These are phyloP conservation scores for Drosophila biarmipes DNA, from an alignment of 1,140 invertebrate genomes.

Conservation along the genomic window DNA sequence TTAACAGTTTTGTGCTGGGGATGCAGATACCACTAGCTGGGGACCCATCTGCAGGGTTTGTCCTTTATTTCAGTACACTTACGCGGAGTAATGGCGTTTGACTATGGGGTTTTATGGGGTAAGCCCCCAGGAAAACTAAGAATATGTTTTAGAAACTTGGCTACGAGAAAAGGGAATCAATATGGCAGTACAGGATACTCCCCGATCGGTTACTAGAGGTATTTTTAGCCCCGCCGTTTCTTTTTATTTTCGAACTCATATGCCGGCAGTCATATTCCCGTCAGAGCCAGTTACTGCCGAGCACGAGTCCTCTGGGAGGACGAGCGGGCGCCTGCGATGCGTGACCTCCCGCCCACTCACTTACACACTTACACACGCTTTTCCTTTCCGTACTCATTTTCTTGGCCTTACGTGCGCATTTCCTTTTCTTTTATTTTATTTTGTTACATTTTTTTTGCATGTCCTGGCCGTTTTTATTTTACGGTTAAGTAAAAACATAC, in stretches of 20 bases:
- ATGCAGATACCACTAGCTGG: slow-evolving; percentile 20
- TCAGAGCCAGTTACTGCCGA: slow-evolving; percentile 50
- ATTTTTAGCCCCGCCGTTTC: slow-evolving; percentile 5
- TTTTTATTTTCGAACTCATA: slow-evolving; percentile 19
- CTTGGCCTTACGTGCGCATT: slow-evolving; percentile 20
- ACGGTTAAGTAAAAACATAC: slow-evolving; percentile 67
- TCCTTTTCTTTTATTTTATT: slow-evolving; percentile 7
- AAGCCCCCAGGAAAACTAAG: slow-evolving; percentile 16
- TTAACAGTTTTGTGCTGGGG: slow-evolving; percentile 26
- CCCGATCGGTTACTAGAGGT: slow-evolving; percentile 14
- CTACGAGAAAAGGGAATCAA: background rate
- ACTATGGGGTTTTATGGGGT: slow-evolving; percentile 4
- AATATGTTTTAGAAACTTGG: background rate
- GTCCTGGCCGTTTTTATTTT: slow-evolving; percentile 54
- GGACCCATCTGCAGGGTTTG: slow-evolving; percentile 23
- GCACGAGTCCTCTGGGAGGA: slow-evolving; percentile 54
- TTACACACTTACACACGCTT: slow-evolving; percentile 8
- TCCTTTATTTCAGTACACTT: slow-evolving; percentile 58
- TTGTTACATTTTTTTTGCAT: slow-evolving; percentile 30
- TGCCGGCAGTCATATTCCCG: slow-evolving; percentile 33
- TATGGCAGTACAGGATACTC: slow-evolving; percentile 23
- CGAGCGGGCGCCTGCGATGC: slow-evolving; percentile 22
- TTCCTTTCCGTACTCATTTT: slow-evolving; percentile 37
- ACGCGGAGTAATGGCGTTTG: slow-evolving; percentile 1
- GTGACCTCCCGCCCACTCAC: slow-evolving; percentile 32